Evolutionary conservation across 2,113 vertebrate genomes (phyloP).

Genomic region (Cygnus atratus): DNA sequence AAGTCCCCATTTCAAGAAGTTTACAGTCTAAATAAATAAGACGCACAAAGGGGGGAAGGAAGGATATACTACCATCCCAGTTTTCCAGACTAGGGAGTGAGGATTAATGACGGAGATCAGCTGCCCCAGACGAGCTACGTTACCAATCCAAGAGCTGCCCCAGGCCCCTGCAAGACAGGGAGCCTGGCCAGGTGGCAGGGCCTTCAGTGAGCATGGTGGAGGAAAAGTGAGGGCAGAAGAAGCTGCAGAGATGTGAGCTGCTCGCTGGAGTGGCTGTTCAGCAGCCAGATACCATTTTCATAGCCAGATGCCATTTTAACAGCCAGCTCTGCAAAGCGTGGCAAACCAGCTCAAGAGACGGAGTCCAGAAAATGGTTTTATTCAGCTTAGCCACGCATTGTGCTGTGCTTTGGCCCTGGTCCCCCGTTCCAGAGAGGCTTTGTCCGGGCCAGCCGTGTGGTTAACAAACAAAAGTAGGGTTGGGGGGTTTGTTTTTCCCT

Average conservation of each 20-base stretch:
- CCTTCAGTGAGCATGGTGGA: background rate
- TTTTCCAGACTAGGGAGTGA: background rate
- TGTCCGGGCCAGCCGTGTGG: background rate
- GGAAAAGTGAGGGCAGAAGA: background rate
- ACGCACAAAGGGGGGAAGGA: slow-evolving; percentile 54
- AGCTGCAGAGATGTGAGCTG: background rate
- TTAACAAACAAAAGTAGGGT: slow-evolving; percentile 46
- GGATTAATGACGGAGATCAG: background rate
- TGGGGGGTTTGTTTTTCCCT: slow-evolving; percentile 39
- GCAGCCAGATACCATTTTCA: background rate
- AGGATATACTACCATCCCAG: slow-evolving; percentile 22
- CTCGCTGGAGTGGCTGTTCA: background rate
- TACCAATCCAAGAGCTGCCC: background rate
- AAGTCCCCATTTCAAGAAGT: slow-evolving; percentile 3
- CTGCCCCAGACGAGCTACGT: background rate
- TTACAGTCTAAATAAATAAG: slow-evolving; percentile 49
- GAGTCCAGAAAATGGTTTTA: background rate
- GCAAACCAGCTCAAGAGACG: background rate
- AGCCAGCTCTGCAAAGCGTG: background rate
- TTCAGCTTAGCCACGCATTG: background rate
- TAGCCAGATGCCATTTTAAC: background rate
- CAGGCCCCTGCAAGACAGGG: background rate
- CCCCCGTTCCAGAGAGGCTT: background rate
- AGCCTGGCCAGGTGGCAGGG: accelerated
- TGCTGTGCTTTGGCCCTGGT: background rate